Evolutionary conservation across 1,140 invertebrate genomes (phyloP).

Genomic region (Oryzaephilus surinamensis): DNA sequence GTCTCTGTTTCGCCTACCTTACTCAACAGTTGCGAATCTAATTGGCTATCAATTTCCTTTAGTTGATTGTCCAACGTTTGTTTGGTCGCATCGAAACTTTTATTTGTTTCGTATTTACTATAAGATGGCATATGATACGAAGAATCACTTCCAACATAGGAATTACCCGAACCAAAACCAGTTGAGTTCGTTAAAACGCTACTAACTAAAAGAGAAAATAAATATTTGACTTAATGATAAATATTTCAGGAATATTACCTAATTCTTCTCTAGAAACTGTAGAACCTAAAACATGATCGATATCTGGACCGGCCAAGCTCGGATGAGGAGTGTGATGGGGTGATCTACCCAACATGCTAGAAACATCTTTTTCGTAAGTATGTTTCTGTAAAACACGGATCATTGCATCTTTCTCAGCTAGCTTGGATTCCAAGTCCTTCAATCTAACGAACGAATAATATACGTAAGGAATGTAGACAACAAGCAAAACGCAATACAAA

Average conservation of each 20-base stretch:
- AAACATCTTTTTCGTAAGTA: conserved; percentile 54
- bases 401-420: conserved; percentile 83
- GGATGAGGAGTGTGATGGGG: conserved; percentile 44
- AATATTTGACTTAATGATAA: neutral
- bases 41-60: conserved; percentile 65
- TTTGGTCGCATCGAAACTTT: conserved; percentile 61
- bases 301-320: conserved; percentile 37
- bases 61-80: conserved; percentile 71
- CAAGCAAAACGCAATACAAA: conserved; percentile 29
- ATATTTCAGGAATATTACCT: conserved; percentile 26
- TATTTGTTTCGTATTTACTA: conserved; percentile 44
- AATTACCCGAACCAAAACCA: conserved; percentile 48
- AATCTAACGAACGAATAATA: conserved; percentile 44
- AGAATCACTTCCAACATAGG: conserved; percentile 45
- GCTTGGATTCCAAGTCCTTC: conserved; percentile 77
- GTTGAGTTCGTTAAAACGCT: conserved; percentile 45
- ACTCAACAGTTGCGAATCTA: conserved; percentile 50
- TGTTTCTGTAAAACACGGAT: conserved; percentile 79
- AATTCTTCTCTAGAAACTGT: conserved; percentile 39
- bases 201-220: conserved; percentile 35
- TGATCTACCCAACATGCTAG: conserved; percentile 39
- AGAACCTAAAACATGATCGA: conserved; percentile 34
- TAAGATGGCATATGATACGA: conserved; percentile 38
- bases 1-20: conserved; percentile 50
- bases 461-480: neutral